Evolutionary conservation across 2,888 invertebrate genomes (phyloP).

Genomic region (Hybos culiciformis): DNA sequence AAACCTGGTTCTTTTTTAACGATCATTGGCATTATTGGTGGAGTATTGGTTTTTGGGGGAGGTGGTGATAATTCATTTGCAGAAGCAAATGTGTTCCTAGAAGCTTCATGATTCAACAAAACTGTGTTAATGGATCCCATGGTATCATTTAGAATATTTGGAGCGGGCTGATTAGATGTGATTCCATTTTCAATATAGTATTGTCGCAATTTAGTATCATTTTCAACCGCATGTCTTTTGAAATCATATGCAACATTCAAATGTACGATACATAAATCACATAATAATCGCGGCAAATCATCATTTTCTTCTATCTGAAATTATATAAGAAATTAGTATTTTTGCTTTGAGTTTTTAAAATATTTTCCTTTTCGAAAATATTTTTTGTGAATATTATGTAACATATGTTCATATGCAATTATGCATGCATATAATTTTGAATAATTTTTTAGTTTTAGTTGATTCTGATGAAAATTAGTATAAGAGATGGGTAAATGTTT

Average conservation of each 20-base stretch:
- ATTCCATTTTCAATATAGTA: slow-evolving; percentile 18
- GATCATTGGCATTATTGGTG: slow-evolving; percentile 10
- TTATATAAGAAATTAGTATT: neutral
- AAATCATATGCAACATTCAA: slow-evolving; percentile 18
- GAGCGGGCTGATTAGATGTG: neutral
- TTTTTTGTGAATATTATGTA: no score
- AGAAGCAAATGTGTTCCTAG: neutral
- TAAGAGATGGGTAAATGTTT: no score
- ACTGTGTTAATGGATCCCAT: neutral
- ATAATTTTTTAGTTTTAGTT: no score
- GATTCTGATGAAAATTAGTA: no score
- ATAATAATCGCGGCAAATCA: slow-evolving; percentile 15
- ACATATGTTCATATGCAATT: no score
- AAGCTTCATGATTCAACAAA: neutral
- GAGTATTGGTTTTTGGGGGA: neutral
- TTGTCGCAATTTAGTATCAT: slow-evolving; percentile 16
- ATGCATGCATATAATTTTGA: no score
- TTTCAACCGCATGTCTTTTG: slow-evolving; percentile 16
- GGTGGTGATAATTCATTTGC: neutral
- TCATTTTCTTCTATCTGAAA: slow-evolving; percentile 18
- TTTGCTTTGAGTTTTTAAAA: no score
- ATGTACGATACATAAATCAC: slow-evolving; percentile 18
- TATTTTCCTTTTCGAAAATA: no score
- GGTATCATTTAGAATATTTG: slow-evolving; percentile 1
- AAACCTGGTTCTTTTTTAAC: slow-evolving; percentile 12